These are phyloP conservation scores for Folsomia manolachei DNA, from an alignment of 2,888 invertebrate species.

Conservation along the genomic window DNA sequence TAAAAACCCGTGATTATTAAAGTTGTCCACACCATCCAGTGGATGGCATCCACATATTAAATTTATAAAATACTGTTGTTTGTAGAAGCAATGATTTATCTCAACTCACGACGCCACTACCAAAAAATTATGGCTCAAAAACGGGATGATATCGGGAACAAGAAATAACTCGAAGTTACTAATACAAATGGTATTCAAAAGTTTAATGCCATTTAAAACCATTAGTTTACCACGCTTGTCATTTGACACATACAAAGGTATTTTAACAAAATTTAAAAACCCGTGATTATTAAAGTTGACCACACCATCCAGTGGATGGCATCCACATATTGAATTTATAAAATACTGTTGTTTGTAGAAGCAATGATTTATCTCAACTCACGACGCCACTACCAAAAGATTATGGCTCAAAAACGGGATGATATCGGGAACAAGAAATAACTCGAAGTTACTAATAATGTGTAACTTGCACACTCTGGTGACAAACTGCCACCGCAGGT, in stretches of 20 bases:
- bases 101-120: not conserved
- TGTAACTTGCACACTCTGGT: too few relatives aligned
- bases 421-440: not conserved
- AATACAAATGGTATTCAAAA: not conserved
- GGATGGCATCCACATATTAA: not conserved
- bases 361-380: not conserved
- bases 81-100: not conserved
- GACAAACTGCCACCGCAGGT: too few relatives aligned
- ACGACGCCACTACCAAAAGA: not conserved
- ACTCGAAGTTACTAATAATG: too few relatives aligned
- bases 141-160: not conserved
- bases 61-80: not conserved
- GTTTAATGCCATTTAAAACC: not conserved
- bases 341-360: not conserved
- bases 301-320: not conserved
- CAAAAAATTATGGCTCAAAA: not conserved
- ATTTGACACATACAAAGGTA: too few relatives aligned
- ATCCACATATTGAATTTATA: not conserved
- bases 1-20: too few relatives aligned
- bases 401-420: not conserved
- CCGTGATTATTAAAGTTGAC: too few relatives aligned
- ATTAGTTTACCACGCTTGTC: too few relatives aligned
- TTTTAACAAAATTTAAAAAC: too few relatives aligned
- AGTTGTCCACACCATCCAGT: not conserved
- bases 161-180: not conserved